Evolutionary conservation across 2,113 vertebrate genomes (phyloP).

Genomic region (Microtus richardsoni): DNA sequence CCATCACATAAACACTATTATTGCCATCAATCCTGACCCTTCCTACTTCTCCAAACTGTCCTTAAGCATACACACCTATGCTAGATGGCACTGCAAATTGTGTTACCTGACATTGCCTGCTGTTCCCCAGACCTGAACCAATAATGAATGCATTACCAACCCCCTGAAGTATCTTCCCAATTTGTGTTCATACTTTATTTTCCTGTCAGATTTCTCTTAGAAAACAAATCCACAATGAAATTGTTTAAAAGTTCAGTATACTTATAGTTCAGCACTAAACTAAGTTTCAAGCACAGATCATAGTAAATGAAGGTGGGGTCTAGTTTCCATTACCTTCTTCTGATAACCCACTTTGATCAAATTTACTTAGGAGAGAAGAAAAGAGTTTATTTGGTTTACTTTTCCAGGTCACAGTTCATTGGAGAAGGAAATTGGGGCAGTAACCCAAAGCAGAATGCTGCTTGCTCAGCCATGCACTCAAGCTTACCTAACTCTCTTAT

Average conservation of each 20-base stretch:
- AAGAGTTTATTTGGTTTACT: not conserved
- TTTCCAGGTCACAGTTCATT: not conserved
- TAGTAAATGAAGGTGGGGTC: not conserved
- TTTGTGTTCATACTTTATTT: not conserved
- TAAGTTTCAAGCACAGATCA: not conserved
- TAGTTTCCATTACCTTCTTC: not conserved
- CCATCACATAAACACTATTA: not conserved
- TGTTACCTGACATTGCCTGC: not conserved
- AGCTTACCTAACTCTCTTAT: not conserved
- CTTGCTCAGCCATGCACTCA: not conserved
- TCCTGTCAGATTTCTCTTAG: not conserved
- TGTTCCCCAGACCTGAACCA: not conserved
- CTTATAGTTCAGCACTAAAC: not conserved
- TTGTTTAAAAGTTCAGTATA: not conserved
- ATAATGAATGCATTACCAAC: not conserved
- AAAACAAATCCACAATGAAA: not conserved
- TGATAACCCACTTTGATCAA: not conserved
- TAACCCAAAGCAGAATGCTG: not conserved
- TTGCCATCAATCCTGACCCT: not conserved
- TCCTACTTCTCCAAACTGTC: fast-evolving
- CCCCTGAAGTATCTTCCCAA: not conserved
- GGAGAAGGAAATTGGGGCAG: not conserved
- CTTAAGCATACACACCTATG: not conserved
- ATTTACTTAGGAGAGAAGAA: not conserved
- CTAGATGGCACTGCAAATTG: not conserved